These are phyloP conservation scores for Diadromus collaris DNA, from an alignment of 2,888 invertebrate species.

Conservation along the genomic window DNA sequence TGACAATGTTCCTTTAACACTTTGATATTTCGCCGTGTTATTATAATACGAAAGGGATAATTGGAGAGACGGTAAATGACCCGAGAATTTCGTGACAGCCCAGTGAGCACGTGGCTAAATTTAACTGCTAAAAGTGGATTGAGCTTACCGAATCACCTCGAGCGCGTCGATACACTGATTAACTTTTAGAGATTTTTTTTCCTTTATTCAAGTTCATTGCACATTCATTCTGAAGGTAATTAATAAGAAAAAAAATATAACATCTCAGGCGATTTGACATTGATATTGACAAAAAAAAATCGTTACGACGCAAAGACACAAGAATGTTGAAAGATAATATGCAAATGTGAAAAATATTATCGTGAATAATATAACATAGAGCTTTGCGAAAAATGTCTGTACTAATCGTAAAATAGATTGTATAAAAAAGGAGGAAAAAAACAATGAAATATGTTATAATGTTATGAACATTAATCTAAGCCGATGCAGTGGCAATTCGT, in stretches of 20 bases:
- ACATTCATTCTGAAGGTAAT: neutral
- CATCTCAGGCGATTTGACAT: too few relatives aligned
- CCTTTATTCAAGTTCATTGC: neutral
- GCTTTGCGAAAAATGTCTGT: too few relatives aligned
- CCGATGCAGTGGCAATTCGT: neutral
- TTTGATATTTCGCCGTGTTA: constrained; percentile 43
- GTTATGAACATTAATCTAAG: too few relatives aligned
- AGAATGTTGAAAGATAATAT: too few relatives aligned
- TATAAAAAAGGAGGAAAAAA: too few relatives aligned
- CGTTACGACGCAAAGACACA: too few relatives aligned
- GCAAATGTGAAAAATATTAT: too few relatives aligned
- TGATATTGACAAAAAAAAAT: too few relatives aligned
- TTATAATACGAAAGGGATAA: constrained; percentile 22
- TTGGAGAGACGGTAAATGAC: constrained; percentile 50
- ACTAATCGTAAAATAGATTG: too few relatives aligned
- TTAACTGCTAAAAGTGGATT: neutral
- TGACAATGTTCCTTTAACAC: constrained; percentile 26
- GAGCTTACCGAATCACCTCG: constrained; percentile 63
- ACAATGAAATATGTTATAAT: too few relatives aligned
- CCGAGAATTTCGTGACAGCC: constrained; percentile 63
- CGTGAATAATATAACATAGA: too few relatives aligned
- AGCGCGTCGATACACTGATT: constrained; percentile 67
- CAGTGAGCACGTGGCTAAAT: constrained; percentile 63
- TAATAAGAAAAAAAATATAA: neutral
- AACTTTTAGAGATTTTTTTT: constrained; percentile 41